phyloP scores from a whole-genome alignment of 1,140 invertebrate species.

The Paracyclopina nana region DNA sequence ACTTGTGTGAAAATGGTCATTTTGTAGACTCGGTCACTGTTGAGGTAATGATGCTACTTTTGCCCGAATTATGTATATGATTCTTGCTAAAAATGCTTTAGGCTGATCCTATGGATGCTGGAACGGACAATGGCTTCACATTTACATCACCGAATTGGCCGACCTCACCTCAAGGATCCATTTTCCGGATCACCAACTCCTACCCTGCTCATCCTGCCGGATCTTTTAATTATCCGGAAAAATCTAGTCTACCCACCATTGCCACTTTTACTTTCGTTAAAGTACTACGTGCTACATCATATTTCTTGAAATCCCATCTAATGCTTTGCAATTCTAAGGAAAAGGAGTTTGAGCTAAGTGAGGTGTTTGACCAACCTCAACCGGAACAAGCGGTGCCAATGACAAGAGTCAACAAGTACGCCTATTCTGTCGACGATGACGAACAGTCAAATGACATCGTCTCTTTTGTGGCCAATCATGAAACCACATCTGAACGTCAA shows the following conservation, averaged over 20 bases:
- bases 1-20: constrained; percentile 78
- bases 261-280: constrained; percentile 75
- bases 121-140: constrained; percentile 88
- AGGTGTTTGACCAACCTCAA: constrained; percentile 66
- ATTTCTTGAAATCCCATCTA: not conserved
- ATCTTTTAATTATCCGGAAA: constrained; percentile 80
- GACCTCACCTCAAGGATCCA: constrained; percentile 66
- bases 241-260: constrained; percentile 64
- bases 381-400: no score
- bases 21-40: constrained; percentile 82
- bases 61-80: not conserved
- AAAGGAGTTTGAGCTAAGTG: constrained; percentile 61
- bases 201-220: constrained; percentile 77
- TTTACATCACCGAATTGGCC: constrained; percentile 88
- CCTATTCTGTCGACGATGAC: no score
- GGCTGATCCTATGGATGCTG: constrained; percentile 85
- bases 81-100: constrained; percentile 23
- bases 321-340: constrained; percentile 34
- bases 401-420: no score
- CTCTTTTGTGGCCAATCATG: no score
- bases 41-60: constrained; percentile 40
- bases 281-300: constrained; percentile 20
- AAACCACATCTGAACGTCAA: no score
- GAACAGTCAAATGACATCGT: no score
- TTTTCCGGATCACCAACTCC: constrained; percentile 68